phyloP scores from a whole-genome alignment of 2,888 invertebrate species.

The Cryptocheilus praepositus region DNA sequence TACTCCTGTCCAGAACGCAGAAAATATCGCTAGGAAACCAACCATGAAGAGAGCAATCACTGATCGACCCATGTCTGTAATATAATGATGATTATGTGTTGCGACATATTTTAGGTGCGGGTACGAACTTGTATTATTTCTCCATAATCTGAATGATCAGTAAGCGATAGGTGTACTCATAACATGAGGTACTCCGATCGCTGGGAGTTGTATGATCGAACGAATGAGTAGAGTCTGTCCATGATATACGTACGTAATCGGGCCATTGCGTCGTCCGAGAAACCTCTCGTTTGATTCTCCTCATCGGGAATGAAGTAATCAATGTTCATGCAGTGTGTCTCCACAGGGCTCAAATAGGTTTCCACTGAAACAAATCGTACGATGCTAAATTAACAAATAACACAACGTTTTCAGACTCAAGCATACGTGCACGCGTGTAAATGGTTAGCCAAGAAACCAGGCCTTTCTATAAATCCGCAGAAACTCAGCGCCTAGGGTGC shows the following conservation, averaged over 20 bases:
- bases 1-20: slow-evolving; percentile 96
- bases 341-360: slow-evolving; percentile 92
- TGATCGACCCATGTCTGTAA: slow-evolving; percentile 89
- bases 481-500: too few species aligned
- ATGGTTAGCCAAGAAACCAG: too few species aligned
- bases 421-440: too few species aligned
- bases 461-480: too few species aligned
- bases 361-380: slow-evolving; percentile 79
- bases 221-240: background rate
- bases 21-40: slow-evolving; percentile 92
- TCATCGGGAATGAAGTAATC: slow-evolving; percentile 95
- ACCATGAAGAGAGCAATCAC: slow-evolving; percentile 95
- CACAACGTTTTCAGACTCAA: too few species aligned
- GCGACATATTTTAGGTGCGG: too few species aligned
- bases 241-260: slow-evolving; percentile 81
- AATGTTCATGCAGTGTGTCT: slow-evolving; percentile 95
- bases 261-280: slow-evolving; percentile 90
- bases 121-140: too few species aligned
- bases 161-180: too few species aligned
- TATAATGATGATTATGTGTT: too few species aligned
- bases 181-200: background rate
- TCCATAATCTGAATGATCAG: too few species aligned
- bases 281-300: slow-evolving; percentile 86
- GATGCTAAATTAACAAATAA: too few species aligned
- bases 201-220: too few species aligned